Base-by-base conservation (phyloP, 2,888 invertebrate species). In the Eristalis pertinax region DNA sequence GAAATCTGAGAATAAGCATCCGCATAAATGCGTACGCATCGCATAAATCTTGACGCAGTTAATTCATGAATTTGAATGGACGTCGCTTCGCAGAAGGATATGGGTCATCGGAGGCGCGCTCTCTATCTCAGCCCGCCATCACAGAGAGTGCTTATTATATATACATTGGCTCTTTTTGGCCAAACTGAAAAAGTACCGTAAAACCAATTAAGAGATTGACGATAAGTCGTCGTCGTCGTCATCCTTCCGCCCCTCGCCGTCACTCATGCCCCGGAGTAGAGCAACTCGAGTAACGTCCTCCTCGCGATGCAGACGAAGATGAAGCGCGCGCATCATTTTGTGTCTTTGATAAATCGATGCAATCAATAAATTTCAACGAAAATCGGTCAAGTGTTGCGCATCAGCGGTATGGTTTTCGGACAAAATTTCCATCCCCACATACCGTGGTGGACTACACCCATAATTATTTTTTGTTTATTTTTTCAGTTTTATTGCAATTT, bases 311-410 rank as follows among this genome's bases (percentile, higher is more conserved):
- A 87, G 87, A 87, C 79, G 84, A 87, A 84, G 83, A 84, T 87
- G 84, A 87, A 80, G 83, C 79, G 83, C 87, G 83, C 84, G 79
- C 87, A 87, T 87, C 87, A 84, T 75, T 87, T 84, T 84, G 87
- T 87, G 87, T 87, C 88, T 84, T 88, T 88, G 88, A 88, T 88
- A 84, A 84, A 88, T 88, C 88, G 88, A 84, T 88, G 88, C 81
- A 88, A 88, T 88, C 88, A 88, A 88, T 88, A 88, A 84, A 84
- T 88, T 88, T 88, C 84, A 88, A 81, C 80, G 77, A 84, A 88
- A 84, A 88, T 88, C 88, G 88, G 88, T 88, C 88, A 88, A 88
- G 84, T 88, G 88, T 87, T 83, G 79, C 74, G 65, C 32, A 81
- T 77, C 77, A 50, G n/a, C 78, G 64, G 78, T 83, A 79, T 64